phyloP scores from a whole-genome alignment of 37 sponge, comb jelly and placozoan species.

The Theonella swinhoei region DNA sequence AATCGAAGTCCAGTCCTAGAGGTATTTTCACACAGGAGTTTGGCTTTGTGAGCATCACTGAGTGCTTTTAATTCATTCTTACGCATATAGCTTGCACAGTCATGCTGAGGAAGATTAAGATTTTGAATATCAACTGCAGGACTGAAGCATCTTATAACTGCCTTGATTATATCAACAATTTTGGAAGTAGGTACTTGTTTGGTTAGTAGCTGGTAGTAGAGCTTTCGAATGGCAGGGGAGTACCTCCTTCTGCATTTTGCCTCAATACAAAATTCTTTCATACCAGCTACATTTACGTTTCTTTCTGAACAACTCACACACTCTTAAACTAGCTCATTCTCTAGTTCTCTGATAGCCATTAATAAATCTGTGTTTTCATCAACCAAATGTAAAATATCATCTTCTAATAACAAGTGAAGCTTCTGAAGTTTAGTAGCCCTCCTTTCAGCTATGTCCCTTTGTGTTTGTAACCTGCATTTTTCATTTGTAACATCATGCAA shows the following conservation, averaged over 20 bases:
- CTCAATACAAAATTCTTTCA: background rate
- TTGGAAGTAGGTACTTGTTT: constrained; percentile 10
- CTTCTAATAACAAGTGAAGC: background rate
- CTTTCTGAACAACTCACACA: background rate
- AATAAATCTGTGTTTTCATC: constrained; percentile 2
- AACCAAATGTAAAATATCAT: background rate
- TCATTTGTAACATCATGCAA: constrained; percentile 5
- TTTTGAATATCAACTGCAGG: constrained; percentile 7
- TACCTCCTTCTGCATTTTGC: background rate
- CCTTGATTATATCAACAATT: background rate
- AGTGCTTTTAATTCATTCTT: constrained; percentile 8
- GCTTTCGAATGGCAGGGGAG: background rate
- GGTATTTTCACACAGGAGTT: background rate
- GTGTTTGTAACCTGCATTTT: background rate
- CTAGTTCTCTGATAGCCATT: background rate
- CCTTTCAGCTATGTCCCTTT: background rate
- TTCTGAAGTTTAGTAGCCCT: background rate
- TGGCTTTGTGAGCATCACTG: constrained; percentile 14
- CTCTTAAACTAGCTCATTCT: background rate
- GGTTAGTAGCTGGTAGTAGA: background rate
- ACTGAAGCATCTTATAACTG: background rate
- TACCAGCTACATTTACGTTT: background rate
- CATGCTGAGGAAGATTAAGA: background rate
- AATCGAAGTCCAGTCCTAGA: background rate
- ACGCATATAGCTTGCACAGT: constrained; percentile 26